Evolutionary conservation across 2,888 invertebrate species (phyloP).

Genomic region (Erebia epiphron): DNA sequence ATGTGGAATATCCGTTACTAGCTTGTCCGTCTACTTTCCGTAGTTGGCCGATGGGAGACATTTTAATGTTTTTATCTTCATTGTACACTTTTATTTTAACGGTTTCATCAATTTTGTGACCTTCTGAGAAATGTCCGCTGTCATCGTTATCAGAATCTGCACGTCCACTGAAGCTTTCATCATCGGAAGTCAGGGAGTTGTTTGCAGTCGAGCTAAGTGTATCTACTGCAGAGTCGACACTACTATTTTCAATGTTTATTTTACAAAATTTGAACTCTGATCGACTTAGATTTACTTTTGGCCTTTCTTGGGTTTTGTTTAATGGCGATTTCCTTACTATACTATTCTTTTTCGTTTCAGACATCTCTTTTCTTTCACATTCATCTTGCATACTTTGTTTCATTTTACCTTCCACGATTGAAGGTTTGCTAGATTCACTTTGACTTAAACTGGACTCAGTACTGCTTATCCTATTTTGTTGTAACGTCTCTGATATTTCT

Average conservation of each 20-base stretch:
- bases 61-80: constrained; percentile 74
- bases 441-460: constrained; percentile 64
- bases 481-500: constrained; percentile 88
- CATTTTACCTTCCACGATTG: constrained; percentile 73
- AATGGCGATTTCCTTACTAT: constrained; percentile 84
- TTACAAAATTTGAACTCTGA: constrained; percentile 81
- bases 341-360: constrained; percentile 75
- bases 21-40: constrained; percentile 76
- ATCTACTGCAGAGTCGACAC: constrained; percentile 81
- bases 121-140: constrained; percentile 78
- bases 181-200: constrained; percentile 77
- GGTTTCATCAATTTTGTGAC: constrained; percentile 75
- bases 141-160: constrained; percentile 85
- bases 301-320: constrained; percentile 86
- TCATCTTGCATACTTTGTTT: constrained; percentile 78
- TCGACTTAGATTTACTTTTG: constrained; percentile 83
- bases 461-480: constrained; percentile 82
- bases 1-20: constrained; percentile 73
- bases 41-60: constrained; percentile 71
- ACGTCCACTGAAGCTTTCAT: constrained; percentile 77
- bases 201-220: constrained; percentile 83
- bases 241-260: constrained; percentile 77
- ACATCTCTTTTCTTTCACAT: constrained; percentile 68
- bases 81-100: constrained; percentile 79
- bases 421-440: constrained; percentile 67